phyloP scores from a whole-genome alignment of 1,140 invertebrate genomes.

The Scaptodrosophila lebanonensis region DNA sequence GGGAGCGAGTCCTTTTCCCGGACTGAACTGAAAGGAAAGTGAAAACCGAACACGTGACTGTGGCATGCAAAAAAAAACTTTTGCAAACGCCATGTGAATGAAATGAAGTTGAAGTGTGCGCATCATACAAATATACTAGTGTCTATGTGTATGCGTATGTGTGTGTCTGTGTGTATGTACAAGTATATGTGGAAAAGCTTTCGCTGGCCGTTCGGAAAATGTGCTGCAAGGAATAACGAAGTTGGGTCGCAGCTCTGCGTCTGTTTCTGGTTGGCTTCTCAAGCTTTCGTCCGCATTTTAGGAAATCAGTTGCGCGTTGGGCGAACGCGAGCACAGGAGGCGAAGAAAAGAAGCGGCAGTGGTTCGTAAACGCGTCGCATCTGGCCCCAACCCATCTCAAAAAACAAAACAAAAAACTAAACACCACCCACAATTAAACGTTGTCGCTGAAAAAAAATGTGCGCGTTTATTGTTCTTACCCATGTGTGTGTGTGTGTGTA shows the following conservation, averaged over 20 bases:
- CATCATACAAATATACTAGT: not conserved
- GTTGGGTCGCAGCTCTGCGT: conserved; percentile 1
- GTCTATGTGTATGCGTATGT: too few species aligned
- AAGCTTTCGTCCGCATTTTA: conserved; percentile 18
- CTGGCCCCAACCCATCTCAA: too few species aligned
- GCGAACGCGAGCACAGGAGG: conserved; percentile 51
- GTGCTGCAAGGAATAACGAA: conserved; percentile 44
- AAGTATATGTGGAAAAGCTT: conserved; percentile 35
- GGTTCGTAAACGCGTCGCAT: too few species aligned
- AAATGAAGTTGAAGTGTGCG: too few species aligned
- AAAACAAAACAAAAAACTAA: too few species aligned
- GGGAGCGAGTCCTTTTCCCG: not conserved
- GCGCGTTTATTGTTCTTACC: too few species aligned
- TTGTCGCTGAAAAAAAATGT: too few species aligned
- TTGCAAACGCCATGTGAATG: conserved; percentile 48
- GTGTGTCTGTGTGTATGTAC: too few species aligned
- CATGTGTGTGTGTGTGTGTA: too few species aligned
- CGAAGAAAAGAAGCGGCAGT: not conserved
- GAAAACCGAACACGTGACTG: conserved; percentile 43
- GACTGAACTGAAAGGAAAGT: conserved; percentile 31
- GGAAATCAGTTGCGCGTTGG: conserved; percentile 61
- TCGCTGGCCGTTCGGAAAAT: conserved; percentile 25
- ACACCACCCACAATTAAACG: too few species aligned
- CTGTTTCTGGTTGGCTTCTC: not conserved
- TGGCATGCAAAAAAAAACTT: conserved; percentile 3